Conservation (phyloP, 1,140 invertebrate species). For the Medauroidea extradentata region DNA sequence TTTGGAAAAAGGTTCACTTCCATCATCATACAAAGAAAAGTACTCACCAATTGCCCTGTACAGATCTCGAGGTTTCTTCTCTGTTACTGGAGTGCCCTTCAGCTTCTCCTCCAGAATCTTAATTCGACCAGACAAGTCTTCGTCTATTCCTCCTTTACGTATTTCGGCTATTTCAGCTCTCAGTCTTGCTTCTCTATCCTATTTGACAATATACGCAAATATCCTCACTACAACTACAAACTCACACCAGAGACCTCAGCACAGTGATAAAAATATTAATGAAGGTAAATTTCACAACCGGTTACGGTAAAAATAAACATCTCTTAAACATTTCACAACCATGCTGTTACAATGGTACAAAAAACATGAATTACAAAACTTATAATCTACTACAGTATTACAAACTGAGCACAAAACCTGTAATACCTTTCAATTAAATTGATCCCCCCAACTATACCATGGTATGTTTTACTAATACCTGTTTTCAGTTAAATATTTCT, state of each 20-base stretch:
- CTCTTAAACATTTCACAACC: not conserved
- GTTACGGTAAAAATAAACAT: too few relatives aligned
- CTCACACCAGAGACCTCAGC: not conserved
- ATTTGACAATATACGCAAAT: slow-evolving; percentile 21
- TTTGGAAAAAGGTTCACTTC: too few relatives aligned
- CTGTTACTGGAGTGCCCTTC: slow-evolving; percentile 49
- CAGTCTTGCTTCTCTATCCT: slow-evolving; percentile 63
- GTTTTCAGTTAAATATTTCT: too few relatives aligned
- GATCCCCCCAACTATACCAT: too few relatives aligned
- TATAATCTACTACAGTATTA: too few relatives aligned
- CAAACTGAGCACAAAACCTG: too few relatives aligned
- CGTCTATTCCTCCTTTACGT: slow-evolving; percentile 51
- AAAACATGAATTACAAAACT: too few relatives aligned
- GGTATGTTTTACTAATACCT: too few relatives aligned
- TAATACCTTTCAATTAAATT: too few relatives aligned
- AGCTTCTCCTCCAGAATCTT: slow-evolving; percentile 64
- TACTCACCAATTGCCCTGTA: slow-evolving; percentile 72
- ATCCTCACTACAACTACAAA: not conserved
- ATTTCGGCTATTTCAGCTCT: slow-evolving; percentile 46
- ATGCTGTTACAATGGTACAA: not conserved
- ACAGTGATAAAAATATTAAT: not conserved
- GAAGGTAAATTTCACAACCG: not conserved
- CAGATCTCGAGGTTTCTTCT: slow-evolving; percentile 82
- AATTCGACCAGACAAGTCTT: slow-evolving; percentile 66
- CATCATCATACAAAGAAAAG: too few relatives aligned